phyloP scores from a whole-genome alignment of 2,113 vertebrate genomes.

The Rhynchomys soricoides region DNA sequence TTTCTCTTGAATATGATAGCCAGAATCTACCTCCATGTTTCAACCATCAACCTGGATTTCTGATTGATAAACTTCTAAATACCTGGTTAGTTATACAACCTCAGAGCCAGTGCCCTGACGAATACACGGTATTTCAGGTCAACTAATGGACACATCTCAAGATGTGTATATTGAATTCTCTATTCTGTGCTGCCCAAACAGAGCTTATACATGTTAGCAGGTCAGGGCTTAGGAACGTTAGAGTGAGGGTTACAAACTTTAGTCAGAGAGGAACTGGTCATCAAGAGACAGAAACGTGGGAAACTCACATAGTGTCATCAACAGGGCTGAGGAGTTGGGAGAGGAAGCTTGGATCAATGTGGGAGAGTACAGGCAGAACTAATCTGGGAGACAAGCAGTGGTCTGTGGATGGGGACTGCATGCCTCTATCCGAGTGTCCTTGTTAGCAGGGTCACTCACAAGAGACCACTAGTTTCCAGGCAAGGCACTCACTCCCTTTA shows the following conservation, averaged over 20 bases:
- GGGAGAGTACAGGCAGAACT: background rate
- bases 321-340: background rate
- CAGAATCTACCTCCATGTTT: conserved; percentile 12
- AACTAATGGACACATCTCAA: background rate
- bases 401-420: background rate
- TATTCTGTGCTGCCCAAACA: background rate
- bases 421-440: background rate
- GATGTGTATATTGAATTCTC: background rate
- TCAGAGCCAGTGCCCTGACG: background rate
- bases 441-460: background rate
- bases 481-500: background rate
- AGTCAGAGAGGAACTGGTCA: background rate
- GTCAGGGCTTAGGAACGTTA: background rate
- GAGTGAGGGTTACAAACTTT: background rate
- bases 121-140: background rate
- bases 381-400: background rate
- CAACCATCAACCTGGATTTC: background rate
- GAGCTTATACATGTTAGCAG: background rate
- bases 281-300: background rate
- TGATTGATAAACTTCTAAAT: conserved; percentile 1
- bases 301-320: too few relatives aligned
- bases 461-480: background rate
- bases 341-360: background rate
- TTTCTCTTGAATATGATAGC: background rate
- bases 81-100: background rate